phyloP scores from a whole-genome alignment of 2,888 invertebrate genomes.

The Eupithecia dodoneata region DNA sequence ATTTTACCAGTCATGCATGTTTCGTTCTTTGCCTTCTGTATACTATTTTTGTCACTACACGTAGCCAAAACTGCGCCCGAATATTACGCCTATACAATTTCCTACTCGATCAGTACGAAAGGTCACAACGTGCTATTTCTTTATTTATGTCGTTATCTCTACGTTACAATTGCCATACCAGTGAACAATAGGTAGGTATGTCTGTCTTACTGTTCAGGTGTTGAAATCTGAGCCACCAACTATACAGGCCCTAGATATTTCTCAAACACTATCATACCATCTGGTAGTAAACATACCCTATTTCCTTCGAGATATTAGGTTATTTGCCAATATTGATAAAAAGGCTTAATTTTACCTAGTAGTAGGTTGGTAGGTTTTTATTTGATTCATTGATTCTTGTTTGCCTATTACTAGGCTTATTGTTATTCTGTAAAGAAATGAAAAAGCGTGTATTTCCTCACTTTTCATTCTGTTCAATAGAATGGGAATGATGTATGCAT shows the following conservation, averaged over 20 bases:
- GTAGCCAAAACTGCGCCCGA: conserved; percentile 1
- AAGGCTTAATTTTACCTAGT: not conserved
- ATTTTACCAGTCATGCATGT: not conserved
- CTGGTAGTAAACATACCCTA: not conserved
- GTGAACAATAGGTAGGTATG: conserved; percentile 29
- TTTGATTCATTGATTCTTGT: not conserved
- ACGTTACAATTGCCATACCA: conserved; percentile 8
- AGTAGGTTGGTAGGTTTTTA: not conserved
- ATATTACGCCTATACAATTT: not conserved
- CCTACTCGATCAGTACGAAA: not conserved
- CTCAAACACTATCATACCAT: not conserved
- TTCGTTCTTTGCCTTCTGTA: conserved; percentile 1
- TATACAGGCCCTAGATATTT: not conserved
- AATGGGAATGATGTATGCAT: conserved; percentile 22
- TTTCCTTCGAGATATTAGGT: not conserved
- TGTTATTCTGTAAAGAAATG: conserved; percentile 53
- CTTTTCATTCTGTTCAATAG: conserved; percentile 19
- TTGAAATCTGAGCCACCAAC: not conserved
- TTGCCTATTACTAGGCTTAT: not conserved
- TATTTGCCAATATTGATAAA: not conserved
- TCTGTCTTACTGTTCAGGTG: conserved; percentile 41
- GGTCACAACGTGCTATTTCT: conserved; percentile 19
- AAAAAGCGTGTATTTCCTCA: conserved; percentile 69
- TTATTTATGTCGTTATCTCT: not conserved
- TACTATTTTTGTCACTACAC: conserved; percentile 3